Base-by-base conservation (phyloP, 2,888 invertebrate genomes). In the Nomada lathburiana region DNA sequence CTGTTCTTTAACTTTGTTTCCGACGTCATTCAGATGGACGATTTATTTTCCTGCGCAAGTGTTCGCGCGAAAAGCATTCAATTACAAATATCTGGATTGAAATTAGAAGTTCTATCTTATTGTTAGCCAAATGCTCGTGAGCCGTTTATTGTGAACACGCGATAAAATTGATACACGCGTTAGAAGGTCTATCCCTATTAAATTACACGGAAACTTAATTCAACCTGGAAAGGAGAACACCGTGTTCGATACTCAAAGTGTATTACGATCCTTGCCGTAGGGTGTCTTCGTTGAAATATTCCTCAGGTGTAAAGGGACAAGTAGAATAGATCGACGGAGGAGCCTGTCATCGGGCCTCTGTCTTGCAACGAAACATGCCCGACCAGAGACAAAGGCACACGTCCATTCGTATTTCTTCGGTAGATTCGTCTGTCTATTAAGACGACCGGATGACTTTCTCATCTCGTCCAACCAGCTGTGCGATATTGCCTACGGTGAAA, bases 301-400 rank as follows among this genome's bases (percentile, higher is more conserved):
- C 52, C 29, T 20, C 36, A 20, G 20, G 26, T 36, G 47, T 29
- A 53, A 65, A 60, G 65, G 47, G 26, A 55, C 60, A n/a, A 26
- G 50, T 29, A 55, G 59, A 55, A 80, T 53, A 44, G 80, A 69
- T 23, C 64, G 50, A 42, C 50, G 55, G 62, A 53, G 71, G 57
- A 67, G 62, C 16, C 62, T 80, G 67, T 80, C 80, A 72, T 67
- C 80, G 60, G 63, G 62, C 20, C 42, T 53, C 65, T 80, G 80
- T 79, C 65, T 47, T 18, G 53, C 20, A 65, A 67, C 75, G 75
- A 69, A 69, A 73, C 80, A 63, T 42, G 69, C 42, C 47, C 55
- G 23, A 50, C 53, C 44, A 52, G 47, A 26, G 71, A 63, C 62
- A 50, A 63, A 76, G 76, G 64, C 73, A 10, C 44, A 23, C 62